A percentile compares a stretch with the other conserved stretches of the same genome.
Evolutionary conservation across 2,113 vertebrate genomes (phyloP).

Genomic region (Lipophrys pholis): DNA sequence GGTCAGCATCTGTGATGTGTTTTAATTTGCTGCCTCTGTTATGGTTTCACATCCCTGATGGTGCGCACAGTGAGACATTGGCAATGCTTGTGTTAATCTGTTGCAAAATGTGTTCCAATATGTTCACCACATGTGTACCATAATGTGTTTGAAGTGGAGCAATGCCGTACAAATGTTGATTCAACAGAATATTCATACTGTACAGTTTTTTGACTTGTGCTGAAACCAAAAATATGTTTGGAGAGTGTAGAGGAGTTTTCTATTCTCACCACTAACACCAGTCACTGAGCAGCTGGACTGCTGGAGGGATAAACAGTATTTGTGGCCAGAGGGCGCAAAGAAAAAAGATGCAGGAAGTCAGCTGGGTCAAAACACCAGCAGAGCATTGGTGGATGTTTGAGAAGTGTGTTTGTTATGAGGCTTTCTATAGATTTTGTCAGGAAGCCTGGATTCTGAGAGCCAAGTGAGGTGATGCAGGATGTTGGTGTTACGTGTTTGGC

Average conservation of each 20-base stretch:
- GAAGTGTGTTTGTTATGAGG: slow-evolving; percentile 20
- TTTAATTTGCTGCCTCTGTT: slow-evolving; percentile 22
- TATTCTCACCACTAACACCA: slow-evolving; percentile 14
- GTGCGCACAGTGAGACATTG: slow-evolving; percentile 1
- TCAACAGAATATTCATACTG: slow-evolving; percentile 41
- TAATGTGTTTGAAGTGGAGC: slow-evolving; percentile 4
- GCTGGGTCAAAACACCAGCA: slow-evolving; percentile 29
- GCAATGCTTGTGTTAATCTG: slow-evolving; percentile 9
- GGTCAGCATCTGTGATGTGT: slow-evolving; percentile 12
- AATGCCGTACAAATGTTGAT: slow-evolving; percentile 26
- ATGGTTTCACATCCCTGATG: slow-evolving; percentile 5
- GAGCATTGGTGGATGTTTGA: slow-evolving; percentile 17
- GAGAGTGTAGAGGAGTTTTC: not conserved
- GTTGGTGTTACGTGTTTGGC: not conserved
- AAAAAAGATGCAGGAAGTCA: slow-evolving; percentile 33
- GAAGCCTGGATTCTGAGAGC: slow-evolving; percentile 15
- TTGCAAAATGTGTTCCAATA: not conserved
- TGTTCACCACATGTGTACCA: not conserved
- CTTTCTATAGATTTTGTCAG: slow-evolving; percentile 42
- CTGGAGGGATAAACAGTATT: slow-evolving; percentile 56
- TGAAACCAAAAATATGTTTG: slow-evolving; percentile 46
- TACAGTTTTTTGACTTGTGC: slow-evolving; percentile 7
- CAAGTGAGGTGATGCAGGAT: slow-evolving; percentile 17
- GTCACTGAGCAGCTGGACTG: slow-evolving; percentile 35
- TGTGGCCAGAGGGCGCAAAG: slow-evolving; percentile 36